Conservation (phyloP, 2,888 invertebrate species). For the Zele albiditarsus region DNA sequence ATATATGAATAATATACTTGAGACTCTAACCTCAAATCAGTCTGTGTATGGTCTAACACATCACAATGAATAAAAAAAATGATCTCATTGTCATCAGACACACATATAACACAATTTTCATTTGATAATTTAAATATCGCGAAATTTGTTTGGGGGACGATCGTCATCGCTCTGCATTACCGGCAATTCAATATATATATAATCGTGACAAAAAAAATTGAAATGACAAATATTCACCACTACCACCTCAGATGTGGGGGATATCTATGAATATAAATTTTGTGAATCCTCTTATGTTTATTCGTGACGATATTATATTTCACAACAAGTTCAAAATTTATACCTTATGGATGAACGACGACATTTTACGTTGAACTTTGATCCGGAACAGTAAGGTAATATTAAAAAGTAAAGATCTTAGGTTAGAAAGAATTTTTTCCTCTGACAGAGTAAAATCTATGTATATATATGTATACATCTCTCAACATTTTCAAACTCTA, state of each 20-base stretch:
- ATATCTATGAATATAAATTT: slow-evolving; percentile 11
- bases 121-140: too few species aligned
- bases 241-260: neutral
- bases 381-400: neutral
- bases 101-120: too few species aligned
- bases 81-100: too few species aligned
- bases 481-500: neutral
- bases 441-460: neutral
- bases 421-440: neutral
- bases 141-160: too few species aligned
- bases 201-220: neutral
- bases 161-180: neutral
- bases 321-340: neutral
- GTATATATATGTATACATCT: neutral
- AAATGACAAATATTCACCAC: neutral
- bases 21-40: too few species aligned
- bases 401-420: neutral
- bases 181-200: neutral
- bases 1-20: too few species aligned
- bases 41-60: neutral
- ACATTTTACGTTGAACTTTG: neutral
- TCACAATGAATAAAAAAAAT: too few species aligned
- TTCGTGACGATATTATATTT: neutral
- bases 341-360: neutral
- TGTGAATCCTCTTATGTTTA: neutral